Percentiles rank a stretch among this genome's conserved stretches.
Conservation (phyloP, 2,797 vertebrate species). For the Borostomias antarcticus region DNA sequence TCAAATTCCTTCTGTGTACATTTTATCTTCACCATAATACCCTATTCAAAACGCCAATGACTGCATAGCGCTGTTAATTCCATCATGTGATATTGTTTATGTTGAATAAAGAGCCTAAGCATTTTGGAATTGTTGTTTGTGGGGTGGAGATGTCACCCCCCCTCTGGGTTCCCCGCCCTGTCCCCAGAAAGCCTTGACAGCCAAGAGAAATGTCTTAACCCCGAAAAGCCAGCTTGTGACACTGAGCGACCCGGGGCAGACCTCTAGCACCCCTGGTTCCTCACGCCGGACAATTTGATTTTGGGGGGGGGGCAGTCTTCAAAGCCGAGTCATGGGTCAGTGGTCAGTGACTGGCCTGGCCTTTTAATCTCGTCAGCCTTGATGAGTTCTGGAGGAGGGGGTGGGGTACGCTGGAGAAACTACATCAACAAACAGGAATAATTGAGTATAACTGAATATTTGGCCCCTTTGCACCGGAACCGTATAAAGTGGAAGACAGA, state of each 20-base stretch:
- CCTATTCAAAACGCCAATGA: conserved; percentile 40
- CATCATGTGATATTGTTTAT: conserved; percentile 12
- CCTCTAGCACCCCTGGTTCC: conserved; percentile 51
- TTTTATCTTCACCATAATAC: conserved; percentile 13
- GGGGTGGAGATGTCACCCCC: conserved; percentile 32
- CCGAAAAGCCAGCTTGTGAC: conserved; percentile 60
- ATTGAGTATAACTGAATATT: conserved; percentile 37
- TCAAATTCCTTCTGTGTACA: conserved; percentile 15
- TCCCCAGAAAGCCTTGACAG: conserved; percentile 57
- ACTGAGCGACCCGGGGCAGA: conserved; percentile 58
- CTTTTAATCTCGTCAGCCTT: conserved; percentile 62
- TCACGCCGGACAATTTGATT: conserved; percentile 68
- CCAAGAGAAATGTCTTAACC: conserved; percentile 70
- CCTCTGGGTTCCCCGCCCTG: conserved; percentile 26
- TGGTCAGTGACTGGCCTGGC: conserved; percentile 58
- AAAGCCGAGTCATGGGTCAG: conserved; percentile 74
- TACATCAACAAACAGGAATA: conserved; percentile 62
- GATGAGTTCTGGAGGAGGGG: conserved; percentile 45
- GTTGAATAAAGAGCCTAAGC: conserved; percentile 40
- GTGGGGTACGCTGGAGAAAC: conserved; percentile 34
- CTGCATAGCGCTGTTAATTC: conserved; percentile 20
- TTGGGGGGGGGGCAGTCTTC: conserved; percentile 61
- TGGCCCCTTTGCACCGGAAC: conserved; percentile 28
- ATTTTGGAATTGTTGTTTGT: conserved; percentile 25
- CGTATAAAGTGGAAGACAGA: conserved; percentile 25